Base-by-base conservation (phyloP, 2,888 invertebrate species). In the Blera fallax region DNA sequence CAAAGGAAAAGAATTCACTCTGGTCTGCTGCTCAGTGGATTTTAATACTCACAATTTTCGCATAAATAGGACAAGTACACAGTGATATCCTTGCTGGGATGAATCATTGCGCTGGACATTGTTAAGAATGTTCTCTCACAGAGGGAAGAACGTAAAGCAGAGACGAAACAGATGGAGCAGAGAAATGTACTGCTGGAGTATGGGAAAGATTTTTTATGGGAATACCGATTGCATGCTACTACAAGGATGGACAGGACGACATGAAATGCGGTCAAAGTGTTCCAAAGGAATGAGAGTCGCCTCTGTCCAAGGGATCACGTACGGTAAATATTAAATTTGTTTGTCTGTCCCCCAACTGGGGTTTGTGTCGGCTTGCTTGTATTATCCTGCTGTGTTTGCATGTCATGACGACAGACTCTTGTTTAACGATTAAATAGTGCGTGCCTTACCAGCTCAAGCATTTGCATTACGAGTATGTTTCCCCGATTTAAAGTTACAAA, bases 241-340 rank as follows among this genome's bases (percentile, higher is more conserved):
- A 78, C 67, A 78, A 67, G 78, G 72, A 78, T 60, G 54, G 43
- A 83, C 67, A 73, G 83, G 83, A 83, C 73, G 73, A 78, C 78
- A 78, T 74, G 72, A 83, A 79, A 78, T 78, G 83, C 78, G 78
- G 45, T 69, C 60, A 48, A 70, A 77, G 37, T 54, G 32, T 45
- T 56, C 65, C 11, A 11, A 40, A 58, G 43, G 64, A 37, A 52
- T 37, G 18, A 43, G 62, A 6, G 48, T 29, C 24, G 69, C 40
- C 54, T 65, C 37, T 56, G 67, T 56, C 54, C 67, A 45, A 58
- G 52, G 67, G 73, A 84, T 79, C 84, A 84, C 84, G 84, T 84
- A 84, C 74, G 74, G 79, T 74, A 74, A 84, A 84, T 84, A 84
- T 84, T 84, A 84, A 84, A 79, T 74, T 79, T 79, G 84, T 74